phyloP scores from a whole-genome alignment of 2,113 vertebrate species.

The Isichthys henryi region DNA sequence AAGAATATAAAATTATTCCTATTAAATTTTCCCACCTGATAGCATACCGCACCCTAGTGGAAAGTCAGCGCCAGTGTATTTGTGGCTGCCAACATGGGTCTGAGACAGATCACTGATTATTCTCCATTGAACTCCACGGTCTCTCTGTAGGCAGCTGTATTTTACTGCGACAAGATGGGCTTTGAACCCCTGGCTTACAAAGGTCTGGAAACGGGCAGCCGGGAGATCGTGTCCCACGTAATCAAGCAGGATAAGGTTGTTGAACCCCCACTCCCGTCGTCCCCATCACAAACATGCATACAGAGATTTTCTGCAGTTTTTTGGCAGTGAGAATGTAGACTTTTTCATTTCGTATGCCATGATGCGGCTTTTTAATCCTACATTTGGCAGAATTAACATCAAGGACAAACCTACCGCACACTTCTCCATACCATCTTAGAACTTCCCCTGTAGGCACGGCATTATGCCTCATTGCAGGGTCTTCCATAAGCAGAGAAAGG shows the following conservation, averaged over 20 bases:
- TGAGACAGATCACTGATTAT: background rate
- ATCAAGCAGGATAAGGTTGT: slow-evolving; percentile 68
- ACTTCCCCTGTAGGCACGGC: background rate
- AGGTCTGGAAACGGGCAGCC: slow-evolving; percentile 65
- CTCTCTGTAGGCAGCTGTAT: slow-evolving; percentile 55
- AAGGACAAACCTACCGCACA: background rate
- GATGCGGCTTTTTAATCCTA: background rate
- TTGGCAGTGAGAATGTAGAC: background rate
- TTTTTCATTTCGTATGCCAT: background rate
- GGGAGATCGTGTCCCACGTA: slow-evolving; percentile 62
- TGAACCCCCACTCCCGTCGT: background rate
- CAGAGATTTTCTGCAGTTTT: background rate
- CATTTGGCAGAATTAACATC: background rate
- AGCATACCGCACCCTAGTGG: background rate
- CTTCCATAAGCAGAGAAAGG: background rate
- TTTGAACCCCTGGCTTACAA: slow-evolving; percentile 70
- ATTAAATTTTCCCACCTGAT: background rate
- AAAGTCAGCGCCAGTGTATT: background rate
- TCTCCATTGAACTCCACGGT: background rate
- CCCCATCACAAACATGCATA: background rate
- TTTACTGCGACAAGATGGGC: slow-evolving; percentile 70
- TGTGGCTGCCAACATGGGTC: background rate
- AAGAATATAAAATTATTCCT: background rate
- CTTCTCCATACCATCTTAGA: background rate
- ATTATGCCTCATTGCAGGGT: background rate